phyloP scores from a whole-genome alignment of 1,140 invertebrate species.

The Bombus ignitus region DNA sequence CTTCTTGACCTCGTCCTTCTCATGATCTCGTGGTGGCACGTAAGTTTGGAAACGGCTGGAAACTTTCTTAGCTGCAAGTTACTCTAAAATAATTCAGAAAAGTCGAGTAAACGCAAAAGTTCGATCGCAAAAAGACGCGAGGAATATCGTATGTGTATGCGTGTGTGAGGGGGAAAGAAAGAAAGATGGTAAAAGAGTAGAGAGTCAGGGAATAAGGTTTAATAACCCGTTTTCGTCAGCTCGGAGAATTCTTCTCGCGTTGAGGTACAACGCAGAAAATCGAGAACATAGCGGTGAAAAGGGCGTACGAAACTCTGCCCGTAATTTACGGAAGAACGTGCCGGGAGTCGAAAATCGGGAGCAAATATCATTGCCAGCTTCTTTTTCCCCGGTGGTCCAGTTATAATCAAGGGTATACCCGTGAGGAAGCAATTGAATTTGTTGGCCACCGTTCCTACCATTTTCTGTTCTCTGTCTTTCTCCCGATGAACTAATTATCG shows the following conservation, averaged over 20 bases:
- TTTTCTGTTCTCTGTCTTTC: constrained; percentile 15
- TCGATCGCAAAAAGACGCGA: constrained; percentile 23
- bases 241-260: constrained; percentile 60
- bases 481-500: constrained; percentile 61
- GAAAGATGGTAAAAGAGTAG: constrained; percentile 3
- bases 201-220: constrained; percentile 45
- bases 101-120: constrained; percentile 5
- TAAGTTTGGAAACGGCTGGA: neutral
- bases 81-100: constrained; percentile 50
- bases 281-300: constrained; percentile 55
- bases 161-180: neutral
- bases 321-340: constrained; percentile 65
- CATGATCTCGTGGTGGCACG: constrained; percentile 23
- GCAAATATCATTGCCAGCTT: constrained; percentile 63
- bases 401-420: constrained; percentile 63
- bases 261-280: constrained; percentile 61
- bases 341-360: constrained; percentile 56
- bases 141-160: neutral
- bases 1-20: constrained; percentile 52
- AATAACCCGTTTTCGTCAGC: constrained; percentile 61
- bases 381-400: constrained; percentile 58
- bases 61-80: constrained; percentile 7
- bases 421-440: constrained; percentile 64
- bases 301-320: constrained; percentile 57
- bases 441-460: constrained; percentile 43